Evolutionary conservation across 1,140 invertebrate species (phyloP), one percentile per base, ranked within the genome.

Genomic region (Dermatophagoides farinae): DNA sequence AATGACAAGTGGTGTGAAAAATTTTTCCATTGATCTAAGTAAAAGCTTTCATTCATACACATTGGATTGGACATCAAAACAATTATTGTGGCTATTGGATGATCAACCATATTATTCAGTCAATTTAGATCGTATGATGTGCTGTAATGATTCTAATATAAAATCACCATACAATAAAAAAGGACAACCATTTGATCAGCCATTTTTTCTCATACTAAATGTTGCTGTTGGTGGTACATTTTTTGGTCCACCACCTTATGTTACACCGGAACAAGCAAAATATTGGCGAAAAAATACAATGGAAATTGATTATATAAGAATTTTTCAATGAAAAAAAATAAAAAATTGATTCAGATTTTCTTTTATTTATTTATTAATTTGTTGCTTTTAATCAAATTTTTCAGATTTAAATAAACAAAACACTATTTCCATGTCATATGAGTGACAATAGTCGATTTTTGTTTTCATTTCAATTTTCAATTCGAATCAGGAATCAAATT

Each of bases 1-100:
- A 12, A 16, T 12, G 10, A 25, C 44, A 16, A 20, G 31, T 39
- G 62, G 62, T 6, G 25, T 65, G 43, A 23, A 12, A 14, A 23
- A 50, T 11, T 52, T 31, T n/a, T n/a, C 12, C 22, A 14, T 16
- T 11, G 22, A 22, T 39, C 60, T 64, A 39, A 43, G 22, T 12
- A 67, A 68, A 40, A 62, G 55, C 38, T 71, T 70, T 52, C 70
- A 72, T 54, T 67, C 61, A 23, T 72, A 67, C 60, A 64, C 37
- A 12, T 44, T 72, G 1, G 65, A 69, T 46, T 72, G 71, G 70
- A 65, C 67, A 55, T 63, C 66, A 55, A 62, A 66, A 41, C 57
- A 63, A n/a, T 69, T 71, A 38, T 65, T 49, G 65, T 72, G 64
- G 64, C 46, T 8, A 10, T 20, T 64, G 10, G 64, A 64, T 41